Conservation (phyloP, 2,113 vertebrate species). For the Gulo gulo region DNA sequence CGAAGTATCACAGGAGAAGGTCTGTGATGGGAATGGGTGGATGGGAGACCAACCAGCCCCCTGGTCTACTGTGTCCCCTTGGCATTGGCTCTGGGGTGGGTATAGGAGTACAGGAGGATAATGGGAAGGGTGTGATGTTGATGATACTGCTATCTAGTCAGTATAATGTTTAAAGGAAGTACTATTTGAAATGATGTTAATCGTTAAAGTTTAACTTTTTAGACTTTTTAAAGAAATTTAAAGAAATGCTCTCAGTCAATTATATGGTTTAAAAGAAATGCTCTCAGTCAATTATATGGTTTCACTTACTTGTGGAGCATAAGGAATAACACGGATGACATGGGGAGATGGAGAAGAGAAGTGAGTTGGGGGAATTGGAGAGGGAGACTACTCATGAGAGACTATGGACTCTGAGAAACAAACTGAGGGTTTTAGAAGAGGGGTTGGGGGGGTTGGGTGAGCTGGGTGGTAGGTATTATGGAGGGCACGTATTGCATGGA, state of each 20-base stretch:
- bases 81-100: not conserved
- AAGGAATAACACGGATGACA: too few relatives aligned
- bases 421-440: too few relatives aligned
- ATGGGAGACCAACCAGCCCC: rapidly evolving
- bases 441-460: too few relatives aligned
- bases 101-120: not conserved
- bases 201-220: not conserved
- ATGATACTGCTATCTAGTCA: not conserved
- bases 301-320: too few relatives aligned
- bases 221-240: not conserved
- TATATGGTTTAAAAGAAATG: not conserved
- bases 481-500: too few relatives aligned
- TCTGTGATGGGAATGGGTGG: not conserved
- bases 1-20: not conserved
- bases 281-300: not conserved
- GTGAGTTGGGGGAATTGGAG: too few relatives aligned
- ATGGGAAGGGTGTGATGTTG: not conserved
- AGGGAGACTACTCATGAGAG: too few relatives aligned
- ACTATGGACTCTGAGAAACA: too few relatives aligned
- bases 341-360: too few relatives aligned
- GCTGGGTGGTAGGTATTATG: too few relatives aligned
- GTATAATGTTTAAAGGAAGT: not conserved
- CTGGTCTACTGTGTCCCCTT: rapidly evolving
- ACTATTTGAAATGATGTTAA: not conserved
- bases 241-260: not conserved